Conservation (phyloP, 2,797 vertebrate genomes). For the Coendou prehensilis region DNA sequence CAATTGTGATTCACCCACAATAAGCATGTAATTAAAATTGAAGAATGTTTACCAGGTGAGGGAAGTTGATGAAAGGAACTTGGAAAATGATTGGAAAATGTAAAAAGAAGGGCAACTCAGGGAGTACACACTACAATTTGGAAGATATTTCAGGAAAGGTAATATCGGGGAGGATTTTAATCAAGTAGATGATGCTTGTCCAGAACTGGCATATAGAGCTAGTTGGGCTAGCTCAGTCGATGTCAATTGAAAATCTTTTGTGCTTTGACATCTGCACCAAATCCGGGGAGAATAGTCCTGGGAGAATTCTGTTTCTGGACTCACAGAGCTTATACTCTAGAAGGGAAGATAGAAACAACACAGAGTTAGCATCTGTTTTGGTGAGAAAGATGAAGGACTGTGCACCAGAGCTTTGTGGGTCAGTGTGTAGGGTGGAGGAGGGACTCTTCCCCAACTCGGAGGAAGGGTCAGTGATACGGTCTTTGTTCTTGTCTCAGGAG, state of each 20-base stretch:
- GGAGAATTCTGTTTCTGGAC: neutral
- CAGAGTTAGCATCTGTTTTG: neutral
- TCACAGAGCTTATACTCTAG: neutral
- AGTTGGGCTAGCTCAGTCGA: neutral
- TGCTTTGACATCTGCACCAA: neutral
- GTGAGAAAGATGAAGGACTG: neutral
- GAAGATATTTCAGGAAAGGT: slow-evolving; percentile 67
- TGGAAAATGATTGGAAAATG: slow-evolving; percentile 56
- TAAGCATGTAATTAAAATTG: slow-evolving; percentile 79
- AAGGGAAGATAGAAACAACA: neutral
- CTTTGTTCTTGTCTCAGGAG: neutral
- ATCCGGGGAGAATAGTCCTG: neutral
- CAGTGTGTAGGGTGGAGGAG: neutral
- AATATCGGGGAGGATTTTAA: slow-evolving; percentile 13
- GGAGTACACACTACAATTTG: neutral
- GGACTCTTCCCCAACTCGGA: neutral
- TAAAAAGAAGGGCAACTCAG: slow-evolving; percentile 39
- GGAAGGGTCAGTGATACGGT: neutral
- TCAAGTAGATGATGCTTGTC: neutral
- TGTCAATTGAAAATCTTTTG: neutral
- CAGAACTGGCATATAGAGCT: neutral
- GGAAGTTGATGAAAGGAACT: slow-evolving; percentile 62
- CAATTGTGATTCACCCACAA: slow-evolving; percentile 81
- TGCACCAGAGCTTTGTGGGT: neutral
- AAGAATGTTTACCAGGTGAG: slow-evolving; percentile 80